Conservation (phyloP, 2,113 vertebrate genomes). For the Pyrgilauda ruficollis region DNA sequence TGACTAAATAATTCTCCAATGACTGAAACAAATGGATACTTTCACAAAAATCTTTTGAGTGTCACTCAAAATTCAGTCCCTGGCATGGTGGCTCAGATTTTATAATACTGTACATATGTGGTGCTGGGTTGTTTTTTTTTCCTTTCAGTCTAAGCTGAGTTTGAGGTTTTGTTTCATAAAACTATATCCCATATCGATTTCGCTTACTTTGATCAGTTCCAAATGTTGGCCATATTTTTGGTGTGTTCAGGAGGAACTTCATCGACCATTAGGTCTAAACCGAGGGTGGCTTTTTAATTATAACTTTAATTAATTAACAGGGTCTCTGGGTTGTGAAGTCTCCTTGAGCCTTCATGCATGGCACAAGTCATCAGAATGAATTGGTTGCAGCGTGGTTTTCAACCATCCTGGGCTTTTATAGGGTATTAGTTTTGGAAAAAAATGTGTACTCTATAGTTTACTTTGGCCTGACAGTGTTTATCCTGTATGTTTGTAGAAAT, state of each 20-base stretch:
- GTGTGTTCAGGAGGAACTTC: slow-evolving; percentile 18
- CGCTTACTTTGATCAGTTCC: slow-evolving; percentile 6
- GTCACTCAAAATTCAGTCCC: slow-evolving; percentile 55
- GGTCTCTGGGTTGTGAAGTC: slow-evolving; percentile 14
- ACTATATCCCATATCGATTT: not conserved
- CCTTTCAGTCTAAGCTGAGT: not conserved
- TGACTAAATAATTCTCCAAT: slow-evolving; percentile 65
- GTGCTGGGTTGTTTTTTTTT: not conserved
- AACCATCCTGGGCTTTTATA: slow-evolving; percentile 56
- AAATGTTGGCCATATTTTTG: not conserved
- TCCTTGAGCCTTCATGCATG: slow-evolving; percentile 66
- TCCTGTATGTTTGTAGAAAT: slow-evolving; percentile 77
- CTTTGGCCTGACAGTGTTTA: slow-evolving; percentile 82
- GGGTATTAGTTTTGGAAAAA: slow-evolving; percentile 64
- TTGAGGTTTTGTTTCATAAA: slow-evolving; percentile 1
- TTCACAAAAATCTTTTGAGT: slow-evolving; percentile 66
- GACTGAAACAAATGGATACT: slow-evolving; percentile 64
- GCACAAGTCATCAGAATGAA: slow-evolving; percentile 24
- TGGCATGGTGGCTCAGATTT: slow-evolving; percentile 29
- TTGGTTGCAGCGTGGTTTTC: slow-evolving; percentile 56
- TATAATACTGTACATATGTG: not conserved
- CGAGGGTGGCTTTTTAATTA: slow-evolving; percentile 23
- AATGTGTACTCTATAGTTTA: slow-evolving; percentile 72
- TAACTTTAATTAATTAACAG: slow-evolving; percentile 63
- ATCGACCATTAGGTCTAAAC: not conserved